Evolutionary conservation across 2,888 invertebrate species (phyloP).

Genomic region (Nymphalis polychloros): DNA sequence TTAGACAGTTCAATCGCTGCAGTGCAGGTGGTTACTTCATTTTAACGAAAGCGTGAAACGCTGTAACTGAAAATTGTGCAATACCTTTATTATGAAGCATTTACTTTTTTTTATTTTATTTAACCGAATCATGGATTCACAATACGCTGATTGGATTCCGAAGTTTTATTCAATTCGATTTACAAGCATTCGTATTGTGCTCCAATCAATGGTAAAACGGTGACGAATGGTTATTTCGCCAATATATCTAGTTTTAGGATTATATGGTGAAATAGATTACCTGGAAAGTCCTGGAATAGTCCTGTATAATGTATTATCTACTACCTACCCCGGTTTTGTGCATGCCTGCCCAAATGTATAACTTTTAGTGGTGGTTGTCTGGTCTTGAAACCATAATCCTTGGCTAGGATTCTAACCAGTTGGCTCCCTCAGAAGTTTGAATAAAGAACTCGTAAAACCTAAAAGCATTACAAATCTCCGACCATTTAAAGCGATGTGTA

Average conservation of each 20-base stretch:
- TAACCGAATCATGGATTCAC: conserved; percentile 5
- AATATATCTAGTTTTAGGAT: too few species aligned
- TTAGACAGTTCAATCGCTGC: conserved; percentile 31
- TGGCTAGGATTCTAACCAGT: background rate
- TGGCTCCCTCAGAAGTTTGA: too few species aligned
- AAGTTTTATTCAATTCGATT: conserved; percentile 6
- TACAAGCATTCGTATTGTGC: background rate
- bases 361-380: too few species aligned
- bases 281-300: too few species aligned
- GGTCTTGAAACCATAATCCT: background rate
- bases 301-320: too few species aligned
- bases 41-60: conserved; percentile 12
- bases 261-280: too few species aligned
- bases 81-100: conserved; percentile 3
- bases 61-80: conserved; percentile 2
- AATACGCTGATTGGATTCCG: conserved; percentile 9
- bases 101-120: conserved; percentile 7
- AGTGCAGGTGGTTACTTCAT: conserved; percentile 14
- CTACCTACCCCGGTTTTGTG: too few species aligned
- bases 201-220: too few species aligned
- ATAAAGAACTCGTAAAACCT: background rate
- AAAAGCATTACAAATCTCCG: conserved; percentile 5
- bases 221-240: too few species aligned
- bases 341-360: too few species aligned
- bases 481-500: background rate